Percentiles rank a stretch among this genome's conserved stretches.
Evolutionary conservation across 2,113 vertebrate species (phyloP).

Genomic region (Rhombomys opimus): DNA sequence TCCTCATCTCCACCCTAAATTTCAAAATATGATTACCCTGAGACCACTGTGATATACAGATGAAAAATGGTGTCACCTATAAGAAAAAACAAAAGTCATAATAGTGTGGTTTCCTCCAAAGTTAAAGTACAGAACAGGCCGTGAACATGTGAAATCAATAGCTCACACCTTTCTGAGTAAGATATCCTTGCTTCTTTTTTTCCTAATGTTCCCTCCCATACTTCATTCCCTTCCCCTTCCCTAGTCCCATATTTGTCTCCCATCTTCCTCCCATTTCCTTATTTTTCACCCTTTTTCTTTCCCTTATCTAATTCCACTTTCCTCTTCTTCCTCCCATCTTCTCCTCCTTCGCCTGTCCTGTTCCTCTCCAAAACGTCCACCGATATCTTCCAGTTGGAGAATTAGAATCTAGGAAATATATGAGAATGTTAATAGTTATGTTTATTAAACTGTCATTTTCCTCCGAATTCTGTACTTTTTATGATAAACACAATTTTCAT

Average conservation of each 20-base stretch:
- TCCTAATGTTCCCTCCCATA: neutral
- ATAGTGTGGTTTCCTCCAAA: neutral
- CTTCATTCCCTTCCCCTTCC: neutral
- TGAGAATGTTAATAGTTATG: conserved; percentile 29
- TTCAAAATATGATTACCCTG: conserved; percentile 27
- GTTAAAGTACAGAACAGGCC: neutral
- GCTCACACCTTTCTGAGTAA: neutral
- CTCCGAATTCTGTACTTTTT: neutral
- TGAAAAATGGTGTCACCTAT: neutral
- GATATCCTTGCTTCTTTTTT: neutral
- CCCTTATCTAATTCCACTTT: neutral
- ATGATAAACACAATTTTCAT: conserved; percentile 15
- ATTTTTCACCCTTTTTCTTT: neutral
- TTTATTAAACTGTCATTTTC: conserved; percentile 21
- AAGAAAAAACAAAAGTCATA: conserved; percentile 14
- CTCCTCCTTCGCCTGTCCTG: neutral
- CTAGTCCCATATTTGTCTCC: neutral
- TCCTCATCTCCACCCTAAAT: neutral
- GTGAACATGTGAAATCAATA: neutral
- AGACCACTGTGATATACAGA: neutral
- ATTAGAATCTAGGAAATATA: conserved; percentile 46
- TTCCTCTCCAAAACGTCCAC: conserved; percentile 19
- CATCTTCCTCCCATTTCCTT: neutral
- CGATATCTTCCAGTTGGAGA: conserved; percentile 23
- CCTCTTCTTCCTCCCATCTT: neutral